Percentiles rank a stretch among this genome's conserved stretches.
phyloP scores from a whole-genome alignment of 2,797 vertebrate species.

The Molothrus aeneus region DNA sequence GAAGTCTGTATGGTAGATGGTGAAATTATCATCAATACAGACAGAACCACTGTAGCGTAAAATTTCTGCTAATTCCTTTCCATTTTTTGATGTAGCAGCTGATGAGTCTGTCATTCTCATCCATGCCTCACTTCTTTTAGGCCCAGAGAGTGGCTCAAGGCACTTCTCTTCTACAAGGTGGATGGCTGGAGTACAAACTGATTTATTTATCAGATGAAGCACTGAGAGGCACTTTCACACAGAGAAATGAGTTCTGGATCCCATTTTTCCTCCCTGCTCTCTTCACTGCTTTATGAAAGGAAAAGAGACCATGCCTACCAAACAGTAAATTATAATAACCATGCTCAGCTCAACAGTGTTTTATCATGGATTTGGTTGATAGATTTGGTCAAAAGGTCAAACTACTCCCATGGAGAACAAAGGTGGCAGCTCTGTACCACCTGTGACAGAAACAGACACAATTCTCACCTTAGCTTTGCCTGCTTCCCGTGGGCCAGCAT shows the following conservation, averaged over 20 bases:
- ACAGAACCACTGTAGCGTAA: neutral
- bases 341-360: neutral
- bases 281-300: neutral
- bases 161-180: neutral
- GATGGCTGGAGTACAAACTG: neutral
- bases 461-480: neutral
- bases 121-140: neutral
- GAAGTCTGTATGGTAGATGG: neutral
- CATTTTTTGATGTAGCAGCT: neutral
- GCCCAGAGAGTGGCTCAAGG: neutral
- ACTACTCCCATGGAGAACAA: neutral
- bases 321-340: neutral
- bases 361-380: neutral
- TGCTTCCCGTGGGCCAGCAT: neutral
- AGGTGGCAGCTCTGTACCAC: neutral
- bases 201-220: neutral
- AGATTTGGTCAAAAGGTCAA: neutral
- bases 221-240: neutral
- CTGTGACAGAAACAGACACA: neutral
- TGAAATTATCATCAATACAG: neutral
- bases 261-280: neutral
- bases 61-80: neutral
- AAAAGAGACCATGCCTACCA: neutral
- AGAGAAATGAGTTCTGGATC: neutral
- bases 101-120: neutral